Base-by-base conservation (phyloP, 2,888 invertebrate species). In the Spodoptera exigua region DNA sequence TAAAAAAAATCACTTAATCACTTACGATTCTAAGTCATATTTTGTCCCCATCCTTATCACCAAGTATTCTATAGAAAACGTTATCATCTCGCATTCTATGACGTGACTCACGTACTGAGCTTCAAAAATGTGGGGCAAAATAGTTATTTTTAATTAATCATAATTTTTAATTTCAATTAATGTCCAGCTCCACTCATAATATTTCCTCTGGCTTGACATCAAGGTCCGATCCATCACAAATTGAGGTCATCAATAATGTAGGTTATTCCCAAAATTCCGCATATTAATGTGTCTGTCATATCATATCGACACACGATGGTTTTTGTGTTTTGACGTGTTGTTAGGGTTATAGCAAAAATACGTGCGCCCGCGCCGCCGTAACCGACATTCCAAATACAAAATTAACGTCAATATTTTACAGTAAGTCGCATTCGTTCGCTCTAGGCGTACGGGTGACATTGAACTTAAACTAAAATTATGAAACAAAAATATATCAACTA, bases 401-500 rank as follows among this genome's bases (percentile, higher is more conserved):
- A 80, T 74, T 58, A 70, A 61, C 67, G 64, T 67, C 43, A 53
- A 74, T 72, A 70, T 64, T 69, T 78, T 49, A 46, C 67, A 68
- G 63, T 78, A 76, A 58, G 76, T 82, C 82, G 78, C 77, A 62
- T 73, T 78, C 80, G 77, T 78, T 74, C 72, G 75, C 79, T 85
- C 82, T 86, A 83, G 83, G 83, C 85, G 69, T 63, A 43, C 32
- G 51, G 52, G 54, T 73, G 89, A 87, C 89, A 91, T 89, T 91
- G 90, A 91, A 89, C 89, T 89, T 89, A 86, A 70, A 80, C 83
- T 74, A 81, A 85, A 84, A 81, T 83, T 82, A 64, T 76, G 81
- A 82, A 71, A 79, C 79, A 78, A 65, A 66, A 54, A 67, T 53
- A 57, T 76, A 70, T 59, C 12, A 55, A 62, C 51, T 21, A 68